These are phyloP conservation scores for Myathropa florea DNA, from an alignment of 2,888 invertebrate genomes.

Conservation along the genomic window DNA sequence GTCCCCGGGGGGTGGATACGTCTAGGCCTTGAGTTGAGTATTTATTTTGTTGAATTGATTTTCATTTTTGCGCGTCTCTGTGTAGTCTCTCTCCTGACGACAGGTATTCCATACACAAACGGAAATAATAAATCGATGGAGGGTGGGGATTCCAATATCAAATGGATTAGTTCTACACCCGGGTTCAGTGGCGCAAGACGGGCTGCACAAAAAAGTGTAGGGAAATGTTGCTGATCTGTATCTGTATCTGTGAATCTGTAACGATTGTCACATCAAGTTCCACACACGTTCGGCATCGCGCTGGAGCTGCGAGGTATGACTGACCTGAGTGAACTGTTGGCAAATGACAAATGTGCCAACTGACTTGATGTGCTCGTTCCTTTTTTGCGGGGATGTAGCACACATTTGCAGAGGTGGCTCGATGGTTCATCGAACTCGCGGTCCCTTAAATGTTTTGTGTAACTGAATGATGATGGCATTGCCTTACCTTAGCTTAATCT, in stretches of 20 bases:
- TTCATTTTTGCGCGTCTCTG: slow-evolving; percentile 42
- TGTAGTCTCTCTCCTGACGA: slow-evolving; percentile 33
- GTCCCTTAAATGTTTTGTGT: not conserved
- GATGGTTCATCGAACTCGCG: not conserved
- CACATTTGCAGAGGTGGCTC: not conserved
- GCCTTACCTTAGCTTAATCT: no score
- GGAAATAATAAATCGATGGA: slow-evolving; percentile 55
- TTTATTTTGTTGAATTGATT: slow-evolving; percentile 68
- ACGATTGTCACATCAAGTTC: slow-evolving; percentile 5
- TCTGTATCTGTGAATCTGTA: not conserved
- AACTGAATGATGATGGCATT: not conserved
- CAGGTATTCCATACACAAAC: slow-evolving; percentile 43
- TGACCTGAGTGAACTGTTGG: slow-evolving; percentile 35
- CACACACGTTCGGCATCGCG: no score
- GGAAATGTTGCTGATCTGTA: slow-evolving; percentile 35
- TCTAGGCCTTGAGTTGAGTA: slow-evolving; percentile 60
- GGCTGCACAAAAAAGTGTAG: slow-evolving; percentile 18
- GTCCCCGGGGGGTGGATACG: slow-evolving; percentile 16
- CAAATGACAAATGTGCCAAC: not conserved
- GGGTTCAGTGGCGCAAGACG: not conserved
- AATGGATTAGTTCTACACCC: slow-evolving; percentile 57
- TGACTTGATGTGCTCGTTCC: not conserved
- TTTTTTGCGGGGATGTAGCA: not conserved
- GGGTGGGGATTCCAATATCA: slow-evolving; percentile 59
- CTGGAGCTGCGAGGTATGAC: slow-evolving; percentile 2